Conservation (phyloP, 2,888 invertebrate species). For the Lapara coniferarum region DNA sequence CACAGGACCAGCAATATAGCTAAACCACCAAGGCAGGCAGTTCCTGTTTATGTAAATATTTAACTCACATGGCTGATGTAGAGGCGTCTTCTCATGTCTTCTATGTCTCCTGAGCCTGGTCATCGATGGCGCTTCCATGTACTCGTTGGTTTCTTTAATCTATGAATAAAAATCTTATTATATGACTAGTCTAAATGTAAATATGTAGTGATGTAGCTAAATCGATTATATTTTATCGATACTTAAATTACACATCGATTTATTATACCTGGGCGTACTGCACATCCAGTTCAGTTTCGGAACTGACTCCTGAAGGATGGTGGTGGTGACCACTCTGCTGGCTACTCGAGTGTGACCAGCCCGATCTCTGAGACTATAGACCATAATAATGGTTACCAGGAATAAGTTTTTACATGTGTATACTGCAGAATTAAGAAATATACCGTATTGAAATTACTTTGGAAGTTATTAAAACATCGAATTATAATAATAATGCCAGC, state of each 20-base stretch:
- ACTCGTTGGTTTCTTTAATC: slow-evolving; percentile 78
- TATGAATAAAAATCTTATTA: slow-evolving; percentile 35
- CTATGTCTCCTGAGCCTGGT: slow-evolving; percentile 71
- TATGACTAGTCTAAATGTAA: too few relatives aligned
- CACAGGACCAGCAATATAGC: too few relatives aligned
- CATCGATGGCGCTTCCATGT: slow-evolving; percentile 80
- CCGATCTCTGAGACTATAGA: slow-evolving; percentile 65
- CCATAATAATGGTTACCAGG: neutral
- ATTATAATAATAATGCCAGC: too few relatives aligned
- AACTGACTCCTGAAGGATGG: slow-evolving; percentile 80
- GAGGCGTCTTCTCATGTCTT: slow-evolving; percentile 70
- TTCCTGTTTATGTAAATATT: too few relatives aligned
- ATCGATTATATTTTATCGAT: too few relatives aligned
- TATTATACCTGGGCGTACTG: slow-evolving; percentile 76
- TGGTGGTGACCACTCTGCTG: slow-evolving; percentile 68
- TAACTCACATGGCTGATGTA: slow-evolving; percentile 76
- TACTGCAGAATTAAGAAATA: too few relatives aligned
- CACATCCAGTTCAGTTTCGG: slow-evolving; percentile 78
- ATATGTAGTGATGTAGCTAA: too few relatives aligned
- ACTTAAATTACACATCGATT: neutral
- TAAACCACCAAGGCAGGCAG: too few relatives aligned
- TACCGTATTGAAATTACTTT: too few relatives aligned
- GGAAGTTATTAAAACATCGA: too few relatives aligned
- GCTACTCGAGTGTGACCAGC: slow-evolving; percentile 63
- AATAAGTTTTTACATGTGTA: too few relatives aligned